Evolutionary conservation across 2,888 invertebrate species (phyloP).

Genomic region (Eurytoma californica): DNA sequence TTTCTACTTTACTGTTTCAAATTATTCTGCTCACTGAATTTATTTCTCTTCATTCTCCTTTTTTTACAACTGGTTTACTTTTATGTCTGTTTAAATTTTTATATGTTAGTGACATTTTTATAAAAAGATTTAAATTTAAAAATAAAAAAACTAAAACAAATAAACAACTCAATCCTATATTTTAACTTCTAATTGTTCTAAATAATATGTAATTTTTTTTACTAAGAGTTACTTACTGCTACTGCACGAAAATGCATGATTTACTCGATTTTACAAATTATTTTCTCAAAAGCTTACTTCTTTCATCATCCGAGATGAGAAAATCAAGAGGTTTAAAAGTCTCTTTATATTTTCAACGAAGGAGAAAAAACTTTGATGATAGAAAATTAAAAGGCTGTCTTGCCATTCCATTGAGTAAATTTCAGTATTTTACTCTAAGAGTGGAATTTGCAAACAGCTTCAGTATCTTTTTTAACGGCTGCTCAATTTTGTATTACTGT

Average conservation of each 20-base stretch:
- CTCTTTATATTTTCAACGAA: not conserved
- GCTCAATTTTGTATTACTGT: too few relatives aligned
- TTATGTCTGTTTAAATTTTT: not conserved
- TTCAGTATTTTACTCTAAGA: too few relatives aligned
- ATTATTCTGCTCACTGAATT: not conserved
- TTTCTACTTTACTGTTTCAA: not conserved
- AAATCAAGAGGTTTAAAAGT: constrained; percentile 14
- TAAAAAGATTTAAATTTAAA: not conserved
- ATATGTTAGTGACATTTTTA: not conserved
- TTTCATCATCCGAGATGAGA: constrained; percentile 21
- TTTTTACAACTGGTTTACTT: not conserved
- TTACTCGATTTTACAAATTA: not conserved
- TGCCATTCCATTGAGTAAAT: not conserved
- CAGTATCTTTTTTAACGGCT: too few relatives aligned
- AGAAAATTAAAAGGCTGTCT: constrained; percentile 12
- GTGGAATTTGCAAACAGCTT: too few relatives aligned
- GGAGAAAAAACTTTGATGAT: not conserved
- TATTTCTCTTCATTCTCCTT: too few relatives aligned
- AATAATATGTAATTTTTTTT: not conserved
- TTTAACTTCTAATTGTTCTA: too few relatives aligned
- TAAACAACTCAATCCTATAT: too few relatives aligned
- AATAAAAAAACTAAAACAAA: too few relatives aligned
- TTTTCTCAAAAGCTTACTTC: not conserved
- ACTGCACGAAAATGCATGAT: constrained; percentile 1
- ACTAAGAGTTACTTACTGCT: not conserved